Evolutionary conservation across 2,888 invertebrate genomes (phyloP).

Genomic region (Metalampra italica): DNA sequence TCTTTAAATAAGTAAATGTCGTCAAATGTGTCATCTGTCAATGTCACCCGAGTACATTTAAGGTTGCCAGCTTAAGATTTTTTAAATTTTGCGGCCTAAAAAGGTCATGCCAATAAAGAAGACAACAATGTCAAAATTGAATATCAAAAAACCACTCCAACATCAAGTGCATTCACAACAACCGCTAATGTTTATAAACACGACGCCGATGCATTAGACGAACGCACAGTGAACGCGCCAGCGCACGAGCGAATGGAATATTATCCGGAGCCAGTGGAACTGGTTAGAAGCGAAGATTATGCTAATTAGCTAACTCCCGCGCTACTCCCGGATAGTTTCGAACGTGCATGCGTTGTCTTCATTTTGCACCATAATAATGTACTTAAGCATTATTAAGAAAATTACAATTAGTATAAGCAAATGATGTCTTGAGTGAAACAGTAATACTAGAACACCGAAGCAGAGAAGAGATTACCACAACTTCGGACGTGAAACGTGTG

Average conservation of each 20-base stretch:
- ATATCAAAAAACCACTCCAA: background rate
- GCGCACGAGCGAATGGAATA: conserved; percentile 32
- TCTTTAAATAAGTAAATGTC: too few relatives aligned
- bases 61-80: too few relatives aligned
- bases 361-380: background rate
- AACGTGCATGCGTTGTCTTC: background rate
- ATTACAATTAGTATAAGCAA: too few relatives aligned
- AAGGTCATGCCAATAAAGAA: too few relatives aligned
- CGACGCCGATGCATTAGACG: conserved; percentile 23
- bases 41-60: too few relatives aligned
- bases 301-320: conserved; percentile 34
- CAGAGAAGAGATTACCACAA: too few relatives aligned
- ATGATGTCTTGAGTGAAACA: too few relatives aligned
- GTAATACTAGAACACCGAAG: too few relatives aligned
- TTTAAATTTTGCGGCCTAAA: too few relatives aligned
- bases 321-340: conserved; percentile 10
- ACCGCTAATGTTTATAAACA: conserved; percentile 30
- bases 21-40: too few relatives aligned
- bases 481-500: too few relatives aligned
- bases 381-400: background rate
- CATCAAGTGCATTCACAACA: conserved; percentile 7
- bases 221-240: conserved; percentile 2
- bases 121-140: background rate
- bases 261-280: conserved; percentile 42
- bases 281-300: conserved; percentile 48